Evolutionary conservation across 2,113 vertebrate species (phyloP).

Genomic region (Trochalopteron elliotii): DNA sequence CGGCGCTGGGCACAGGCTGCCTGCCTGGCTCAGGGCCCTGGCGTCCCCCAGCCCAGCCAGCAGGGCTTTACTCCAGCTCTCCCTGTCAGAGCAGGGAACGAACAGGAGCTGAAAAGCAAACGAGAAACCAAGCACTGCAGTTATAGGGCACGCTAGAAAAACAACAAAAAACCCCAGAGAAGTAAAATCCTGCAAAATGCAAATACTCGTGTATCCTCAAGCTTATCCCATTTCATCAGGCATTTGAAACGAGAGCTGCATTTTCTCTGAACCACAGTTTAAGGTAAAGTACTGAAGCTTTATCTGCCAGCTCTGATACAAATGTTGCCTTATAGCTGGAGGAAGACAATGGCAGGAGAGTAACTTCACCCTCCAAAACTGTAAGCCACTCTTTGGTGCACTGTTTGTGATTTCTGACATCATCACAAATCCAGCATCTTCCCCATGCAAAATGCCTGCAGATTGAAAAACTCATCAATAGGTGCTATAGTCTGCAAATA

Average conservation of each 20-base stretch:
- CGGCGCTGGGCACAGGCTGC: slow-evolving; percentile 41
- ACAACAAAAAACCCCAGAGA: background rate
- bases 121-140: background rate
- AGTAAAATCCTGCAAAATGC: background rate
- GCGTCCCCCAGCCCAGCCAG: background rate
- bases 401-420: background rate
- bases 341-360: background rate
- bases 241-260: background rate
- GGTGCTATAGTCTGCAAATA: slow-evolving; percentile 85
- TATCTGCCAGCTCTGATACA: background rate
- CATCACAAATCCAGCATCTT: slow-evolving; percentile 48
- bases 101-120: background rate
- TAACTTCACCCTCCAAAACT: background rate
- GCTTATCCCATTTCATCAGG: background rate
- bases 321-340: background rate
- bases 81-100: background rate
- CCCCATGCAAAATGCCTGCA: slow-evolving; percentile 72
- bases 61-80: background rate
- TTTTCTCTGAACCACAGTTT: background rate
- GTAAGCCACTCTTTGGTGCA: background rate
- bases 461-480: slow-evolving; percentile 80
- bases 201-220: background rate
- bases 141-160: background rate
- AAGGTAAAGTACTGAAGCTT: background rate
- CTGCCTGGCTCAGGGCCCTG: background rate